Evolutionary conservation across 2,888 invertebrate genomes (phyloP), one percentile per base, ranked within the genome.

Genomic region (Pedicia rivosa): DNA sequence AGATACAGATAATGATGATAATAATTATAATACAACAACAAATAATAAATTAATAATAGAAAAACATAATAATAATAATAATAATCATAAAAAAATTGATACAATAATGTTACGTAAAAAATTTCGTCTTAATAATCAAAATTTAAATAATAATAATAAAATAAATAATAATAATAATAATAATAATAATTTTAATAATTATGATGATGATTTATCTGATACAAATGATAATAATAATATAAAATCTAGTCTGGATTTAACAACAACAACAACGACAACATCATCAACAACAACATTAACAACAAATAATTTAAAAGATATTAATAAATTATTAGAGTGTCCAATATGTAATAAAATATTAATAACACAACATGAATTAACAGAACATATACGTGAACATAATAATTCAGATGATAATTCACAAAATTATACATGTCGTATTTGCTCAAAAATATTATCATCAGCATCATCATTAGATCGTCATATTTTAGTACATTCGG

Each of bases 401-500:
- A 72, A 72, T 53, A 69, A 68, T 52, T 64, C 66, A 47, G 57
- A 63, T 33, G 64, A 64, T 38, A 58, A 59, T 45, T 55, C 57
- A 16, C 59, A 60, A 46, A 59, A 62, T 45, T 62, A 57, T 46
- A 61, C 58, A 41, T 62, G 62, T 47, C 57, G 57, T 43, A 62
- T 62, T 42, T 62, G 62, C 51, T 57, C 55, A 40, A 62, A 62
- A 58, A 72, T 73, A 36, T 62, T 84, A 19, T 79, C 79, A 50
- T 83, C 82, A 5, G 76, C 78, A 47, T 79, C 78, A 44, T 82
- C 81, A 31, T 60, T 83, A 47, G 83, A 84, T 53, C 66, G 82
- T 19, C 84, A 86, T 61, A 76, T 80, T 48, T 61, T 83, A 39
- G 78, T 81, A 3, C 84, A 84, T 55, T 78, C 79, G n/a, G n/a